Base-by-base conservation (phyloP, 2,888 invertebrate species). In the Vanessa cardui region DNA sequence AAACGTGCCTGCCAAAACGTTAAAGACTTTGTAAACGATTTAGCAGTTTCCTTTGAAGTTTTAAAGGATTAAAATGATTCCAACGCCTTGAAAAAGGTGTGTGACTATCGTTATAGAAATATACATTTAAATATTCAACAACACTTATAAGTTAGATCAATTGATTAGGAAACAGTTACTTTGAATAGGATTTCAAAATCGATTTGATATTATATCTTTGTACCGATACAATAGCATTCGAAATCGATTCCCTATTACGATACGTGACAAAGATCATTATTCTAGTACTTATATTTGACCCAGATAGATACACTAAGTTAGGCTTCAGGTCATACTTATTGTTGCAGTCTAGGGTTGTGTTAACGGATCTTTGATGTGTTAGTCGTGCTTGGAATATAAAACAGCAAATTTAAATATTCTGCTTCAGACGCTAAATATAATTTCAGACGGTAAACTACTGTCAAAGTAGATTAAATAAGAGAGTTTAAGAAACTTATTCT, bases 261-360 rank as follows among this genome's bases (percentile, higher is more conserved):
- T 49, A 63, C 62, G 62, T 56, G 45, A 54, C 56, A 56, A 63
- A 63, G 63, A 63, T 58, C 50, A 45, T 16, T 50, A 50, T 58
- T 54, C 44, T 47, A 18, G 50, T 45, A 45, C 20, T 67, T 52
- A 46, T 62, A 45, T 61, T 46, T 50, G 58, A 58, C 66, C 62
- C 39, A 58, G 7, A 47, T 60, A 56, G 47, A 56, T 49, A 39
- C 18, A 21, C 66, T 62, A 58, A 47, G 56, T 66, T 56, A 58
- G 62, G 58, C 18, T 56, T 58, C 26, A 66, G 58, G 58, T 58
- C 66, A 61, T 54, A 66, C 47, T 46, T 46, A 62, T 66, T 65
- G 54, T 65, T 65, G 26, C 44, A 64, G 46, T 44, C 50, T 50
- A 64, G 60, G 39, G 31, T 54, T 56, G 26, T 56, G 44, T 59